Percentiles rank a stretch among this genome's conserved stretches.
Evolutionary conservation across 2,888 invertebrate species (phyloP).

Genomic region (Pammene aurita): DNA sequence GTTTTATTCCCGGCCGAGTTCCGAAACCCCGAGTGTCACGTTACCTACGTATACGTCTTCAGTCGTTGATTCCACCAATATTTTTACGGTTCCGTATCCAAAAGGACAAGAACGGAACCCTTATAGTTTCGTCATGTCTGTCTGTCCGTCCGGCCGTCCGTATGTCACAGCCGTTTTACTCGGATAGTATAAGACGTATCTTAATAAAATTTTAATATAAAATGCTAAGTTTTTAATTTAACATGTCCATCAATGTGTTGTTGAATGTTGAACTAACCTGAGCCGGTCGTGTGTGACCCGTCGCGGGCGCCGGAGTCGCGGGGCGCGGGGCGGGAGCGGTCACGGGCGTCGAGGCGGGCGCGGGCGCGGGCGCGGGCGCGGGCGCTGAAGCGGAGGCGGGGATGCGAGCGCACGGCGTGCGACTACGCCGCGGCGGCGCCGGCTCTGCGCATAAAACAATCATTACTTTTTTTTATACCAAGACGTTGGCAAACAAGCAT

Average conservation of each 20-base stretch:
- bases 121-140: too few species aligned
- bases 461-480: too few species aligned
- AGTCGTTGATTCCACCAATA: too few species aligned
- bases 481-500: too few species aligned
- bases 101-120: too few species aligned
- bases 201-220: too few species aligned
- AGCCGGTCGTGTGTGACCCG: conserved; percentile 46
- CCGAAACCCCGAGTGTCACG: background rate
- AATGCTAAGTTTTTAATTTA: too few species aligned
- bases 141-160: too few species aligned
- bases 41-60: too few species aligned
- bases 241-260: background rate
- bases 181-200: too few species aligned
- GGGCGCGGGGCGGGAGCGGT: conserved; percentile 47
- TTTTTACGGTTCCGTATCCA: too few species aligned
- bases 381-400: conserved; percentile 39
- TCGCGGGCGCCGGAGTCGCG: conserved; percentile 47
- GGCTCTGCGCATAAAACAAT: conserved; percentile 46
- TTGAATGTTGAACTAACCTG: conserved; percentile 18
- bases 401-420: conserved; percentile 49
- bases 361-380: conserved; percentile 28
- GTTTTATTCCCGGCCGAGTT: conserved; percentile 13
- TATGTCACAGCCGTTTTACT: too few species aligned
- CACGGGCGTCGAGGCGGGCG: conserved; percentile 11
- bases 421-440: conserved; percentile 53